Evolutionary conservation across 2,888 invertebrate species (phyloP).

Genomic region (Fragum fragum): DNA sequence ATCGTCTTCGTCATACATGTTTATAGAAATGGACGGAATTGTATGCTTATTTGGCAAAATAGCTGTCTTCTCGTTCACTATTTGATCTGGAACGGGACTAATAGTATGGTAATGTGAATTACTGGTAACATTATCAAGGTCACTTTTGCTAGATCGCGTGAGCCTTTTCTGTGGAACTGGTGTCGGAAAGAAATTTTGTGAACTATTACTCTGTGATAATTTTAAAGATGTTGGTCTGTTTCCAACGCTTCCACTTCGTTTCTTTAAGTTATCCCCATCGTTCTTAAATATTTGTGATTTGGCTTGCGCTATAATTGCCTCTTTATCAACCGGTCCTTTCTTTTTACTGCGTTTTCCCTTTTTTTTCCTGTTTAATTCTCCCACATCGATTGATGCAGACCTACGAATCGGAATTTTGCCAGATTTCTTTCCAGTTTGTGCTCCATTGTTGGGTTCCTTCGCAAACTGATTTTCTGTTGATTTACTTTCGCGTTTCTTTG

Average conservation of each 20-base stretch:
- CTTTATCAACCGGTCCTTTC: constrained; percentile 49
- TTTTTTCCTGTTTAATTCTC: constrained; percentile 64
- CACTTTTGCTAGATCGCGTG: constrained; percentile 45
- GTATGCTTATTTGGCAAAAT: constrained; percentile 44
- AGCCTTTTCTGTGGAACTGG: constrained; percentile 57
- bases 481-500: neutral
- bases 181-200: constrained; percentile 58
- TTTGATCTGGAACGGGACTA: constrained; percentile 33
- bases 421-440: constrained; percentile 6
- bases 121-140: neutral
- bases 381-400: constrained; percentile 65
- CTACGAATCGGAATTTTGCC: constrained; percentile 57
- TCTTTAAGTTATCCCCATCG: constrained; percentile 52
- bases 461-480: neutral
- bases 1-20: constrained; percentile 17
- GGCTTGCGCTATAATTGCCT: constrained; percentile 43
- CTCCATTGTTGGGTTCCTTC: neutral
- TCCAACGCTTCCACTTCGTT: constrained; percentile 57
- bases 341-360: constrained; percentile 51
- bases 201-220: constrained; percentile 40
- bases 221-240: constrained; percentile 58
- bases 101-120: constrained; percentile 2
- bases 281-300: constrained; percentile 33
- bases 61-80: constrained; percentile 51
- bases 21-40: constrained; percentile 24